Base-by-base conservation (phyloP, 2,888 invertebrate genomes). In the Tenthredo distinguenda region DNA sequence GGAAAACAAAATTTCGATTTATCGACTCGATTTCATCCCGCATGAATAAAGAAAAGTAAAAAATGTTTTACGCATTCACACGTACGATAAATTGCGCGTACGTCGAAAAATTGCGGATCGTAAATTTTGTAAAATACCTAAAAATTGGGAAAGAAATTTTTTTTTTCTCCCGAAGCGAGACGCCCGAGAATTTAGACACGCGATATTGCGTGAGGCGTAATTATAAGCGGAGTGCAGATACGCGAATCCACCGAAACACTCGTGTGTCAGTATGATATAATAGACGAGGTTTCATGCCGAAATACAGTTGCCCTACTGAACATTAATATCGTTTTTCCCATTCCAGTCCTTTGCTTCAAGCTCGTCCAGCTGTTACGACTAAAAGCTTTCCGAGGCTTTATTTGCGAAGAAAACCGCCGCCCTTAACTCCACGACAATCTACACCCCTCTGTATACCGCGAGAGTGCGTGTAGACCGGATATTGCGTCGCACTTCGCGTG, bases 401-500 rank as follows among this genome's bases (percentile, higher is more conserved):
- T 77, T 77, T 77, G 43, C 43, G 74, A 43, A 43, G 26, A 43
- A 74, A 43, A 43, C 74, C 74, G 10, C 40, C 26, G 0, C n/a
- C 74, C 10, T 9, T 12, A 43, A 74, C 26, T 18, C 74, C 15
- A n/a, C 74, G n/a, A 43, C 74, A 74, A 77, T 77, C 34, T 77
- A 77, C 55, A 55, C 47, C 68, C 68, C 68, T 18, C 34, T 31
- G 3, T 31, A 31, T 62, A 26, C 71, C 71, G 26, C 15, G 37
- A 71, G 71, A 71, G 76, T 47, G 76, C 77, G 77, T 77, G 77
- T 77, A 77, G 55, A 77, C 77, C 77, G 77, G 77, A 77, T 55
- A 77, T 50, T 55, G 77, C 77, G 50, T 77, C 77, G 55, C 50
- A 77, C 55, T 77, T 21, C 34, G 43, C 77, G 74, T 74, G 43